A percentile compares a stretch with the other conserved stretches of the same genome.
These are phyloP conservation scores for Aquatica leii DNA, from an alignment of 2,888 invertebrate species.

Conservation along the genomic window DNA sequence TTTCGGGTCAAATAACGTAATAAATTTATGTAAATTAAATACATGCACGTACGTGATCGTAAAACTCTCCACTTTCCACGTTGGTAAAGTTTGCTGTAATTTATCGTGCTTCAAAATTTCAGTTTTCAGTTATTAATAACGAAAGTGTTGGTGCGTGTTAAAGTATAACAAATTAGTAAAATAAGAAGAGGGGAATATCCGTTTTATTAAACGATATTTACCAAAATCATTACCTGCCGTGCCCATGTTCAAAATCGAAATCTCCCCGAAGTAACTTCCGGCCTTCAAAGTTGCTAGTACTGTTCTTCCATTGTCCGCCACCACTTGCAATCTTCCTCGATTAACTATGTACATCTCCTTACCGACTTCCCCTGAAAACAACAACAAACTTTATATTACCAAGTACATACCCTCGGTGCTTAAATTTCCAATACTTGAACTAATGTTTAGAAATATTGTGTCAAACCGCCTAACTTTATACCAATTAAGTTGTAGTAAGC, in stretches of 20 bases:
- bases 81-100: background rate
- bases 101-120: conserved; percentile 16
- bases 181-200: conserved; percentile 21
- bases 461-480: conserved; percentile 20
- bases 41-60: conserved; percentile 1
- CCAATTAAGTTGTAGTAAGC: conserved; percentile 37
- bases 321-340: conserved; percentile 93
- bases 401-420: conserved; percentile 7
- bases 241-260: conserved; percentile 99
- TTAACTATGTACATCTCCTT: conserved; percentile 99
- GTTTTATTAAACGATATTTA: conserved; percentile 78
- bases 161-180: conserved; percentile 22
- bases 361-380: conserved; percentile 90
- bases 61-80: background rate
- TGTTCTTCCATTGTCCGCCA: conserved; percentile 93
- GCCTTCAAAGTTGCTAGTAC: conserved; percentile 97
- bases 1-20: conserved; percentile 8
- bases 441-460: conserved; percentile 18
- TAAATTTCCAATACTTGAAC: conserved; percentile 18
- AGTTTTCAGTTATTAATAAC: conserved; percentile 12
- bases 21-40: conserved; percentile 11
- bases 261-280: conserved; percentile 99
- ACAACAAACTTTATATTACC: conserved; percentile 38
- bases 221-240: conserved; percentile 98
- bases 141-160: conserved; percentile 10